A percentile compares a stretch with the other conserved stretches of the same genome.
Evolutionary conservation across 2,113 vertebrate species (phyloP).

Genomic region (Seriola aureovittata): DNA sequence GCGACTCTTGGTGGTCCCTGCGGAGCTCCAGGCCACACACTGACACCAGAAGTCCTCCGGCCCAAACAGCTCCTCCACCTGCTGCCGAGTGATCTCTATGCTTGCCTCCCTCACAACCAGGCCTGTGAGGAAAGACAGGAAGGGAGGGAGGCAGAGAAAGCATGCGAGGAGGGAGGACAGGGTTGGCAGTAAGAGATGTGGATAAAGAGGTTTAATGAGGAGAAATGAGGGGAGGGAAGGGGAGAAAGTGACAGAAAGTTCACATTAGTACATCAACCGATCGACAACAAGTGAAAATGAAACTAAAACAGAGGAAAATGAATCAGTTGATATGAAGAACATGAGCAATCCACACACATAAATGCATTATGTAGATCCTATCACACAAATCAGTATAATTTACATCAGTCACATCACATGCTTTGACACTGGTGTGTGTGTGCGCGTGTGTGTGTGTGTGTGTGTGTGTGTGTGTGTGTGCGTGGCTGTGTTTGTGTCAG

Average conservation of each 20-base stretch:
- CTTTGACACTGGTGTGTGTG: conserved; percentile 23
- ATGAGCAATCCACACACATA: neutral
- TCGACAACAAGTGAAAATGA: neutral
- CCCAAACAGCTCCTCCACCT: conserved; percentile 97
- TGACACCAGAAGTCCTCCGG: conserved; percentile 99
- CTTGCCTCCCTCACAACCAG: conserved; percentile 97
- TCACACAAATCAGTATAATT: conserved; percentile 4
- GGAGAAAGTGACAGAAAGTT: neutral
- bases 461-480: neutral
- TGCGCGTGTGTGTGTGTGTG: neutral
- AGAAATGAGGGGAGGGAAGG: neutral
- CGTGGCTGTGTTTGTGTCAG: conserved; percentile 22
- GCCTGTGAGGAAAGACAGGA: conserved; percentile 82
- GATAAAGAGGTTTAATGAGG: conserved; percentile 1
- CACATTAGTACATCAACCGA: neutral
- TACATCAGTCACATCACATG: conserved; percentile 21
- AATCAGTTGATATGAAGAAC: conserved; percentile 20
- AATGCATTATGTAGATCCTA: neutral
- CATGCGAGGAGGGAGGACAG: neutral
- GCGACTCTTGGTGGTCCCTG: conserved; percentile 97
- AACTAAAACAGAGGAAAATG: neutral
- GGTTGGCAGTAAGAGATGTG: neutral
- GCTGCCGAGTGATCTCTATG: conserved; percentile 97
- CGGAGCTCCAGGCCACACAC: conserved; percentile 98
- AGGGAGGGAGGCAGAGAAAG: neutral